A percentile compares a stretch with the other conserved stretches of the same genome.
These are phyloP conservation scores for Pollenia griseotomentosa DNA, from an alignment of 2,888 invertebrate species.

Conservation along the genomic window DNA sequence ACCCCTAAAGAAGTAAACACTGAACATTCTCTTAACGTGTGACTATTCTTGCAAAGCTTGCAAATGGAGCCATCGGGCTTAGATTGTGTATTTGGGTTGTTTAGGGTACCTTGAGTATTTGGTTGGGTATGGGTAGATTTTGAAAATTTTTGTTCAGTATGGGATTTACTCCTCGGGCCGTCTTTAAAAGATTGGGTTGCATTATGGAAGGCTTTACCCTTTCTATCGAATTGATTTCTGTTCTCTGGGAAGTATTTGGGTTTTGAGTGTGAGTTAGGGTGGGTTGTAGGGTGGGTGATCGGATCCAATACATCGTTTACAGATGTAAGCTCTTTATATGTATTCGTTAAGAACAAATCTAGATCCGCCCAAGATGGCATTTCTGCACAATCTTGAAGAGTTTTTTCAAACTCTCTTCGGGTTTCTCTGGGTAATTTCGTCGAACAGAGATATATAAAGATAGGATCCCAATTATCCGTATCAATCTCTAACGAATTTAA, in stretches of 20 bases:
- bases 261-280: background rate
- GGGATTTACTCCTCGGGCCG: too few relatives aligned
- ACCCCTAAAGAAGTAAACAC: too few relatives aligned
- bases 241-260: background rate
- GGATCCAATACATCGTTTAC: background rate
- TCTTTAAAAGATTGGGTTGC: too few relatives aligned
- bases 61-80: too few relatives aligned
- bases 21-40: too few relatives aligned
- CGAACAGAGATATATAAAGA: background rate
- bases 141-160: too few relatives aligned
- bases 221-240: slow-evolving; percentile 1
- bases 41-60: too few relatives aligned
- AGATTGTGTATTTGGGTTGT: too few relatives aligned
- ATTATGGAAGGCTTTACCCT: background rate
- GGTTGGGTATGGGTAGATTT: too few relatives aligned
- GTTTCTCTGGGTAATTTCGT: slow-evolving; percentile 9
- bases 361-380: slow-evolving; percentile 9
- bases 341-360: slow-evolving; percentile 19
- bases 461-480: background rate
- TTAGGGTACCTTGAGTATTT: too few relatives aligned
- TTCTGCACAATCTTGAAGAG: background rate
- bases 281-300: too few relatives aligned
- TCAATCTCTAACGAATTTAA: background rate
- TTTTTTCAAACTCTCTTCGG: slow-evolving; percentile 4
- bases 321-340: slow-evolving; percentile 12